Percentiles rank a stretch among this genome's conserved stretches.
Conservation (phyloP, 1,140 invertebrate species). For the Brachionus koreanus region DNA sequence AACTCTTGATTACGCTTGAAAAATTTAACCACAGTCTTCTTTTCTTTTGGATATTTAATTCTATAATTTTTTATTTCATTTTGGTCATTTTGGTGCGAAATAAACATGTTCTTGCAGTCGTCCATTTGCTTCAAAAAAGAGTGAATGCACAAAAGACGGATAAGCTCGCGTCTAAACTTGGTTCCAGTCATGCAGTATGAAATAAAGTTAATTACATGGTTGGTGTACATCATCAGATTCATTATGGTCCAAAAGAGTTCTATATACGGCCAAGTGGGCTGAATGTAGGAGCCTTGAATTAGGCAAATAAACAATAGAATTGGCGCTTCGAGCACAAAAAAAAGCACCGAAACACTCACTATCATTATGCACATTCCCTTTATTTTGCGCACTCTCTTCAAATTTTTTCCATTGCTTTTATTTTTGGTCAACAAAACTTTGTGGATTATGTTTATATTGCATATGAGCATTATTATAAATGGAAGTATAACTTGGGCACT, state of each 20-base stretch:
- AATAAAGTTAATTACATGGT: constrained; percentile 78
- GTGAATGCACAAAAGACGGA: constrained; percentile 1
- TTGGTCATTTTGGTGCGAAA: not conserved
- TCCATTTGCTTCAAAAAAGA: not conserved
- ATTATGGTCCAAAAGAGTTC: constrained; percentile 61
- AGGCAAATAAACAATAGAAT: constrained; percentile 28
- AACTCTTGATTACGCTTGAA: not conserved
- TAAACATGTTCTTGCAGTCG: not conserved
- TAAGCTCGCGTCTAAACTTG: constrained; percentile 67
- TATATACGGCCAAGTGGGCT: constrained; percentile 35
- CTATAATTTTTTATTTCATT: not conserved
- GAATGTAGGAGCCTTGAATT: constrained; percentile 22
- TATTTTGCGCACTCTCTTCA: constrained; percentile 23
- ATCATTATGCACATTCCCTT: constrained; percentile 44
- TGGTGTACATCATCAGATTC: constrained; percentile 69
- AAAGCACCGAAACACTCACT: constrained; percentile 17
- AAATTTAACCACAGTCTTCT: not conserved
- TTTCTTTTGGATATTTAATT: not conserved
- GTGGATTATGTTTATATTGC: constrained; percentile 43
- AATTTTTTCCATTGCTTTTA: constrained; percentile 40
- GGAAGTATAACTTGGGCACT: constrained; percentile 32
- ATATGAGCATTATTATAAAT: constrained; percentile 43
- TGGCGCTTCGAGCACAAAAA: constrained; percentile 36
- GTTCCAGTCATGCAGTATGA: constrained; percentile 75
- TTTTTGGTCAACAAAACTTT: constrained; percentile 37